These are phyloP conservation scores for Oreotrochilus melanogaster DNA, from an alignment of 2,113 vertebrate genomes.

Conservation along the genomic window DNA sequence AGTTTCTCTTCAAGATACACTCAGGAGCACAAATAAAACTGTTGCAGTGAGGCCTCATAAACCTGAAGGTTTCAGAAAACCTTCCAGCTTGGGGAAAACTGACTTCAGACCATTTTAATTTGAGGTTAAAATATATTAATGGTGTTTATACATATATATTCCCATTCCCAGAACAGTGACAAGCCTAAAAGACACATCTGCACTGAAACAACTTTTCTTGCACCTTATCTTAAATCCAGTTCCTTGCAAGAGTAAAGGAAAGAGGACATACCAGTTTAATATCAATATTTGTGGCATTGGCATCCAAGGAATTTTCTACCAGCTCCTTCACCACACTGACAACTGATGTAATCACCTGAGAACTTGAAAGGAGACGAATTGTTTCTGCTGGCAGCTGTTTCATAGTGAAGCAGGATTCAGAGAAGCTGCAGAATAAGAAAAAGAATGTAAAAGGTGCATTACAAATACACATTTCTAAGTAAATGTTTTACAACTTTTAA, in stretches of 20 bases:
- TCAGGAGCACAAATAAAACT: background rate
- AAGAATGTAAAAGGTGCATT: background rate
- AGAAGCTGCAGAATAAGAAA: background rate
- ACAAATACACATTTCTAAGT: background rate
- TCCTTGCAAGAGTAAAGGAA: background rate
- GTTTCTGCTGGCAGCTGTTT: conserved; percentile 89
- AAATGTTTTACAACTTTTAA: background rate
- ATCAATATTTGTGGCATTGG: conserved; percentile 86
- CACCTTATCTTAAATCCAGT: background rate
- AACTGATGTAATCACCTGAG: conserved; percentile 92
- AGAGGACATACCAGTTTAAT: conserved; percentile 88
- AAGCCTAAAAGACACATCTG: background rate
- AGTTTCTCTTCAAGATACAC: background rate
- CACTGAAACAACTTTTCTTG: background rate
- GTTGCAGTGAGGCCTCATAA: background rate
- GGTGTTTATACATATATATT: too few relatives aligned
- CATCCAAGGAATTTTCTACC: conserved; percentile 94
- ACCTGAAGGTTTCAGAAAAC: background rate
- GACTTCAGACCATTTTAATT: background rate
- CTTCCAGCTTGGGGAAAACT: background rate
- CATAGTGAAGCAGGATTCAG: conserved; percentile 76
- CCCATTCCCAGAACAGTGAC: accelerated
- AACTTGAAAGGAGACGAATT: conserved; percentile 88
- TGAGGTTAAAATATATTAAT: background rate
- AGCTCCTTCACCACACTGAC: conserved; percentile 94